Conservation (phyloP, 2,888 invertebrate genomes). For the Helicoverpa assulta region DNA sequence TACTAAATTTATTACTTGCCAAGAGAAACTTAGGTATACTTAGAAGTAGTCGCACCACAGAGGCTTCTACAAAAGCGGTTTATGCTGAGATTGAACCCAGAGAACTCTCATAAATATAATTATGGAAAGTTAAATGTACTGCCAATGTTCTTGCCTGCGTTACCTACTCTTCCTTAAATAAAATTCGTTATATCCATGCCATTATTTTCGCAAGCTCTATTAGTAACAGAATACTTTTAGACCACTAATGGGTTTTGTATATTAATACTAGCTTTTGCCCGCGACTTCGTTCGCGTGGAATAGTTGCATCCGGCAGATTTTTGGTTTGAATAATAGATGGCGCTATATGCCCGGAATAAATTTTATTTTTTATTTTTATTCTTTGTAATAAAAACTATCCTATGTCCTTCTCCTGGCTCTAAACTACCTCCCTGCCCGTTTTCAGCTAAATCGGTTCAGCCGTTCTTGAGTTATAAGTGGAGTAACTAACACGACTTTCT, state of each 20-base stretch:
- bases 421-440: too few relatives aligned
- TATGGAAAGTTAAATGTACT: slow-evolving; percentile 27
- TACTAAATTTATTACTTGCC: background rate
- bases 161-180: slow-evolving; percentile 3
- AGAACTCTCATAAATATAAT: slow-evolving; percentile 12
- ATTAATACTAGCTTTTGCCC: too few relatives aligned
- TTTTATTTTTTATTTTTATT: too few relatives aligned
- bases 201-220: background rate
- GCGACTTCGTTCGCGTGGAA: too few relatives aligned
- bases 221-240: background rate
- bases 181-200: background rate
- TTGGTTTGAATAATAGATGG: too few relatives aligned
- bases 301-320: too few relatives aligned
- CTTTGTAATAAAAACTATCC: too few relatives aligned
- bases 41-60: slow-evolving; percentile 1
- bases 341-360: too few relatives aligned
- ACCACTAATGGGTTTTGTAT: background rate
- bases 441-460: too few relatives aligned
- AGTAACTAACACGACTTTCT: too few relatives aligned
- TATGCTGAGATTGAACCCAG: slow-evolving; percentile 13
- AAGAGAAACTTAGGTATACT: slow-evolving; percentile 17
- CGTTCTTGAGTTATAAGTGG: too few relatives aligned
- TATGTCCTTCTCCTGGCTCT: too few relatives aligned
- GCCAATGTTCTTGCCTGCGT: background rate
- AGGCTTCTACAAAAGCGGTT: background rate